Conservation (phyloP, 37 sponge, comb jelly and placozoan genomes). For the Hexactinellida sp. region DNA sequence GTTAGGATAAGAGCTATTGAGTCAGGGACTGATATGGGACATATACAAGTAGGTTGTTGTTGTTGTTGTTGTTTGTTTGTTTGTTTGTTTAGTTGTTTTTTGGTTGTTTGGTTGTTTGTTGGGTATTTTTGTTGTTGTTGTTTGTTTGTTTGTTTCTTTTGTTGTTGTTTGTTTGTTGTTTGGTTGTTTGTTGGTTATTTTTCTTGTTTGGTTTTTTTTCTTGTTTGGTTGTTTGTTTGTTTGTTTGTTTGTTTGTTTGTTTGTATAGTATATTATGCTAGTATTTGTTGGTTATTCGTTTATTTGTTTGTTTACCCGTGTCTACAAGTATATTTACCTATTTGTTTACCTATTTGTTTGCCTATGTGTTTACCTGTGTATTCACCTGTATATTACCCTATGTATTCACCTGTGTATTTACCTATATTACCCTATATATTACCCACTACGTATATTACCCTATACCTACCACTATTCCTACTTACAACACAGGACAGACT, state of each 20-base stretch:
- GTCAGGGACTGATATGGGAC: background rate
- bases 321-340: too few relatives aligned
- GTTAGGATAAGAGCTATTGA: background rate
- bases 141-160: background rate
- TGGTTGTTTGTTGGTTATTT: background rate
- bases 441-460: too few relatives aligned
- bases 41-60: background rate
- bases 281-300: background rate
- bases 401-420: too few relatives aligned
- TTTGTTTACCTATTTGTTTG: too few relatives aligned
- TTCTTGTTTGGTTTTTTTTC: background rate
- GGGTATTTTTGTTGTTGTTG: too few relatives aligned
- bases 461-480: too few relatives aligned
- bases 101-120: slow-evolving; percentile 4
- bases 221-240: background rate
- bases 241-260: too few relatives aligned
- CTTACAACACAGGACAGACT: background rate
- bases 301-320: background rate
- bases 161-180: background rate
- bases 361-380: too few relatives aligned
- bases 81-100: slow-evolving; percentile 9
- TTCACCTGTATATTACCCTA: too few relatives aligned
- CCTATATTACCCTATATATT: too few relatives aligned
- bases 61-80: background rate
- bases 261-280: background rate